Evolutionary conservation across 2,888 invertebrate genomes (phyloP).

Genomic region (Acanthosoma haemorrhoidale): DNA sequence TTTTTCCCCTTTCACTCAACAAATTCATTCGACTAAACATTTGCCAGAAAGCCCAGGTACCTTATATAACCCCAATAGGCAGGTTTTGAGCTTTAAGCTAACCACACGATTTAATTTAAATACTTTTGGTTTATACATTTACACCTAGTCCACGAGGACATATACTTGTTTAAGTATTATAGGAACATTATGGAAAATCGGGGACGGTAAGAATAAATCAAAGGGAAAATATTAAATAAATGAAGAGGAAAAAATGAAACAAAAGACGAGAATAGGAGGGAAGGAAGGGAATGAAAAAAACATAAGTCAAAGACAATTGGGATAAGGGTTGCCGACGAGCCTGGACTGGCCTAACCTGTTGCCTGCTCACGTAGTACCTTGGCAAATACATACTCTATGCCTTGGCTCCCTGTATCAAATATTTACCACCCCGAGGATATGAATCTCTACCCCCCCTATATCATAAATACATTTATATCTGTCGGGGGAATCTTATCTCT

Average conservation of each 20-base stretch:
- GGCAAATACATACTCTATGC: background rate
- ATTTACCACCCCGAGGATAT: background rate
- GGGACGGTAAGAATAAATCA: background rate
- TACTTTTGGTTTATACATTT: too few relatives aligned
- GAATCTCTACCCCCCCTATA: background rate
- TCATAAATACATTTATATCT: background rate
- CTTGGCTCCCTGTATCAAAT: background rate
- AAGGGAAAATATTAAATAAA: background rate
- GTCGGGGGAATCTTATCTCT: too few relatives aligned
- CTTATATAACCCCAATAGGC: too few relatives aligned
- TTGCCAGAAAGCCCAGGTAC: too few relatives aligned
- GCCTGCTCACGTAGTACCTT: background rate
- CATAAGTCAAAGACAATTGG: slow-evolving; percentile 7
- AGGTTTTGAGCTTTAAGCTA: too few relatives aligned
- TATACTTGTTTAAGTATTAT: too few relatives aligned
- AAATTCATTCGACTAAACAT: too few relatives aligned
- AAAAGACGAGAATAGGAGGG: background rate
- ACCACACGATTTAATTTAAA: too few relatives aligned
- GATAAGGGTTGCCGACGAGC: background rate
- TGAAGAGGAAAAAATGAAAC: background rate
- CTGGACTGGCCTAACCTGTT: background rate
- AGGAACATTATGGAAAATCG: background rate
- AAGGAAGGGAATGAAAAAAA: background rate
- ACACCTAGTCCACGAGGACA: too few relatives aligned
- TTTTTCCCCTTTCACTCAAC: too few relatives aligned